Percentiles rank a stretch among this genome's conserved stretches.
These are phyloP conservation scores for Dendroctonus valens DNA, from an alignment of 1,140 invertebrate species.

Conservation along the genomic window DNA sequence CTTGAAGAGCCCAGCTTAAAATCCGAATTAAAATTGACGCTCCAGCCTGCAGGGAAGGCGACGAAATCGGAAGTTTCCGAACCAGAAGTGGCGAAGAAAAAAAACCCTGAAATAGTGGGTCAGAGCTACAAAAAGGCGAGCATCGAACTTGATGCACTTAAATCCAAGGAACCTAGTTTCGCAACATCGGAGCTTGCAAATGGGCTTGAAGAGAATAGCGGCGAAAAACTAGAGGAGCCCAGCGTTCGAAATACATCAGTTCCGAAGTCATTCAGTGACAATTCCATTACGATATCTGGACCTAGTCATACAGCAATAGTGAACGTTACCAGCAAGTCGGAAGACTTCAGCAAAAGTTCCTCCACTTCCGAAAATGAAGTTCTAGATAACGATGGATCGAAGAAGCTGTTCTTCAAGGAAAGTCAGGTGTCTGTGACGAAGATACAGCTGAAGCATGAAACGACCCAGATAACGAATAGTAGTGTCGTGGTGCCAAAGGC, in stretches of 20 bases:
- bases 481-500: slow-evolving; percentile 38
- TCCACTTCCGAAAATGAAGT: slow-evolving; percentile 24
- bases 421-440: slow-evolving; percentile 47
- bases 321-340: slow-evolving; percentile 37
- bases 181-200: neutral
- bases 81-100: neutral
- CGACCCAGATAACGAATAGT: slow-evolving; percentile 35
- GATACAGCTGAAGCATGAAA: slow-evolving; percentile 44
- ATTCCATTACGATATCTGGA: slow-evolving; percentile 46
- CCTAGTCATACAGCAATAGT: slow-evolving; percentile 49
- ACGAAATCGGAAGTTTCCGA: neutral
- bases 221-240: neutral
- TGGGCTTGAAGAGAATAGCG: no score
- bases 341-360: slow-evolving; percentile 25
- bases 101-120: no score
- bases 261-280: slow-evolving; percentile 14
- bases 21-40: slow-evolving; percentile 27
- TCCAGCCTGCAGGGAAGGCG: slow-evolving; percentile 11
- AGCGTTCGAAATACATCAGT: neutral
- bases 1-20: slow-evolving; percentile 48
- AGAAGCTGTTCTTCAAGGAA: slow-evolving; percentile 30
- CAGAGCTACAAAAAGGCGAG: no score
- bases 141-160: no score
- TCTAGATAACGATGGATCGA: slow-evolving; percentile 17
- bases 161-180: neutral